A percentile compares a stretch with the other conserved stretches of the same genome.
Evolutionary conservation across 1,140 invertebrate species (phyloP).

Genomic region (Odontomachus brunneus): DNA sequence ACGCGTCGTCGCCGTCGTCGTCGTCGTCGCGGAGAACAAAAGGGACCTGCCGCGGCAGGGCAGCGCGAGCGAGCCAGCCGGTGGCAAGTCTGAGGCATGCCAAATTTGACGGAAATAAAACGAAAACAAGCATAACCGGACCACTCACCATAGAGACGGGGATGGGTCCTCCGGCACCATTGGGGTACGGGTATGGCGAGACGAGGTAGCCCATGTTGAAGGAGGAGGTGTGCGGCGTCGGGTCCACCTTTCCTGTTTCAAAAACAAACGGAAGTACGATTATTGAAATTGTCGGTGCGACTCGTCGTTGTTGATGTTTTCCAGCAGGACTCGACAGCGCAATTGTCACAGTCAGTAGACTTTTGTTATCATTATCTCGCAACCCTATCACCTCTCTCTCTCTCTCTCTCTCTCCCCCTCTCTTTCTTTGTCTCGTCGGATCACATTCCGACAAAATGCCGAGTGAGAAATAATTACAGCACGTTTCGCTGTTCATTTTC

Average conservation of each 20-base stretch:
- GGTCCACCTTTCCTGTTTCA: constrained; percentile 92
- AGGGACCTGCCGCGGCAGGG: neutral
- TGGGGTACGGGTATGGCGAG: constrained; percentile 94
- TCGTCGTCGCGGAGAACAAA: constrained; percentile 32
- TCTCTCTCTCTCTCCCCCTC: too few species aligned
- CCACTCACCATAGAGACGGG: constrained; percentile 95
- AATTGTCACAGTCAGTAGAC: too few species aligned
- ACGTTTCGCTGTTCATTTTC: too few species aligned
- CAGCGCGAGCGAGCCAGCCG: neutral
- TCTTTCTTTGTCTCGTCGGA: too few species aligned
- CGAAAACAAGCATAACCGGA: constrained; percentile 39
- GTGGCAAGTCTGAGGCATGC: constrained; percentile 33
- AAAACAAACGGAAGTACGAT: constrained; percentile 57
- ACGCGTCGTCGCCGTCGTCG: neutral
- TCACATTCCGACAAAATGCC: too few species aligned
- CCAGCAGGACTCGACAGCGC: too few species aligned
- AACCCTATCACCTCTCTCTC: too few species aligned
- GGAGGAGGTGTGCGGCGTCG: constrained; percentile 91
- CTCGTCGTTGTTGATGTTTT: too few species aligned
- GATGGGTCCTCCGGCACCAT: constrained; percentile 92
- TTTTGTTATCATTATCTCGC: too few species aligned
- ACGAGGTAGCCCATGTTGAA: constrained; percentile 97
- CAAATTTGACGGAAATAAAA: constrained; percentile 43
- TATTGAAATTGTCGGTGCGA: neutral
- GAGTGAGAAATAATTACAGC: too few species aligned